Evolutionary conservation across 2,888 invertebrate species (phyloP), one percentile per base, ranked within the genome.

Genomic region (Idaea straminata): DNA sequence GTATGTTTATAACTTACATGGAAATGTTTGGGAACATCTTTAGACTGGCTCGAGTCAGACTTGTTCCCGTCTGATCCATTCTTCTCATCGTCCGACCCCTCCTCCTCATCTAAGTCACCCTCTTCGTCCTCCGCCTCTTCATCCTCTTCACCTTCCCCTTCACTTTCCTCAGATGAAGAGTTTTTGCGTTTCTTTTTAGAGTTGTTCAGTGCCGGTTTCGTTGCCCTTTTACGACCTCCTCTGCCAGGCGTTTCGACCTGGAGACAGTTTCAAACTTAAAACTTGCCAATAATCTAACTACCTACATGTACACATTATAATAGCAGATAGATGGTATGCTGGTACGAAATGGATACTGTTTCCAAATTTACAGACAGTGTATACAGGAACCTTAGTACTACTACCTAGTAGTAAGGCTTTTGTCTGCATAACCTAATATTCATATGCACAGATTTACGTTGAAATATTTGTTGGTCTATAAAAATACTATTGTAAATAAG

Each of bases 11-110:
- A 16, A 35, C 91, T 85, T 80, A 93, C 93, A 85, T 93, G 93
- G 83, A 92, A 93, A 85, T 93, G 91, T 84, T 93, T 93, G 85
- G 93, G 93, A 87, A 93, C 84, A 83, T 93, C 93, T 83, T 93
- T 93, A 72, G 93, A 92, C 77, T 93, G 93, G 79, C 93, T 93
- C 71, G 93, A 93, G 74, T 93, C 93, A 65, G 93, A 93, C 72
- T 93, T 93, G 66, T 93, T 93, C 61, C 92, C 93, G 76, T 93
- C 93, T 57, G 93, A 93, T 61, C 92, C 93, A 82, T 93, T 92
- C 76, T 93, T 93, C 72, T 93, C 93, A 73, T 93, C 93, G 69
- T 93, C 93, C 1, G 91, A 91, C n/a, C 91, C 93, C 69, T 91
- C 92, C 67, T 92, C 93, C 58, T 92, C 93, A 67, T 93, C 92